Evolutionary conservation across 2,797 vertebrate genomes (phyloP).

Genomic region (Antennarius maculatus): DNA sequence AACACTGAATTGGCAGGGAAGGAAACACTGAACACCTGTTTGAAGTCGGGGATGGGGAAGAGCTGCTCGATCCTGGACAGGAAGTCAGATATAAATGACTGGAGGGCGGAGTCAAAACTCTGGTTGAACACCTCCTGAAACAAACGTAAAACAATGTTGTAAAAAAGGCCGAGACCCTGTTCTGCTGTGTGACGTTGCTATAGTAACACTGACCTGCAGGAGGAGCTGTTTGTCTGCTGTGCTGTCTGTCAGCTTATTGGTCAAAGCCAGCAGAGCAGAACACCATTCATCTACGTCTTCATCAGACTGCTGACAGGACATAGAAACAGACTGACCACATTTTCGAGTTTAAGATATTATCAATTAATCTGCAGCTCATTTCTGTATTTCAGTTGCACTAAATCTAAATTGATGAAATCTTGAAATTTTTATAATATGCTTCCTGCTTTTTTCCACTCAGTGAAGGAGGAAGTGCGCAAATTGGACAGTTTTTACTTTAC

Average conservation of each 20-base stretch:
- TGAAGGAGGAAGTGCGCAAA: not conserved
- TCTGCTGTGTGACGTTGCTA: not conserved
- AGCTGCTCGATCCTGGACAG: slow-evolving; percentile 70
- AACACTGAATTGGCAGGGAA: not conserved
- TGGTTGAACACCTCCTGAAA: slow-evolving; percentile 68
- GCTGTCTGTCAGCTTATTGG: slow-evolving; percentile 9
- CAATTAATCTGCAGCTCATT: too few relatives aligned
- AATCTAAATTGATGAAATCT: not conserved
- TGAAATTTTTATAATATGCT: not conserved
- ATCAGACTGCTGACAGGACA: slow-evolving; percentile 23
- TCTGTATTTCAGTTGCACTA: too few relatives aligned
- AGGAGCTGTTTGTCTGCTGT: slow-evolving; percentile 43
- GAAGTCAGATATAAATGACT: slow-evolving; percentile 64
- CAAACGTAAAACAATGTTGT: not conserved
- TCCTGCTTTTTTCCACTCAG: not conserved
- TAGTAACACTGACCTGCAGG: slow-evolving; percentile 51
- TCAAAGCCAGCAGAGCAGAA: slow-evolving; percentile 37
- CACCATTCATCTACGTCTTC: not conserved
- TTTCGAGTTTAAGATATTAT: too few relatives aligned
- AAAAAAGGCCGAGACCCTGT: not conserved
- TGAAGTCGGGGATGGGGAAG: slow-evolving; percentile 71
- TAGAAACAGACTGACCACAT: too few relatives aligned
- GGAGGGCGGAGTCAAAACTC: slow-evolving; percentile 65
- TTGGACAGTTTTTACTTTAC: not conserved
- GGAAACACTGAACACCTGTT: slow-evolving; percentile 51